Conservation (phyloP, 2,888 invertebrate species). For the Diarsia mendica region DNA sequence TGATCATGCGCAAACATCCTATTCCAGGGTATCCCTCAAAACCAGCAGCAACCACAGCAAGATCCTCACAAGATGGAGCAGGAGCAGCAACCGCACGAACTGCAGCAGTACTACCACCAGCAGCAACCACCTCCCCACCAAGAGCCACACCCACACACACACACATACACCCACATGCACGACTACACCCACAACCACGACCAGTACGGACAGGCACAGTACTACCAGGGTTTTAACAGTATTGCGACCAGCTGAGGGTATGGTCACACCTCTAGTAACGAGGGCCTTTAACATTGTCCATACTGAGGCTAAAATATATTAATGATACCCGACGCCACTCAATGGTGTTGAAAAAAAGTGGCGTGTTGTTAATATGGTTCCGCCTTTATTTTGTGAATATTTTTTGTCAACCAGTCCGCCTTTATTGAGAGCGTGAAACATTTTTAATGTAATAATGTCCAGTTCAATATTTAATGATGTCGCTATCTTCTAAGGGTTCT, state of each 20-base stretch:
- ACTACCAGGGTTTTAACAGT: slow-evolving; percentile 75
- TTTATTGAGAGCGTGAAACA: slow-evolving; percentile 42
- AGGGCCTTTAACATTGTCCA: slow-evolving; percentile 44
- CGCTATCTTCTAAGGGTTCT: slow-evolving; percentile 32
- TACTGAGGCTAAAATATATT: slow-evolving; percentile 2
- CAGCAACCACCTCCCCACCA: slow-evolving; percentile 71
- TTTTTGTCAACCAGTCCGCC: slow-evolving; percentile 47
- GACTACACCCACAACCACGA: slow-evolving; percentile 61
- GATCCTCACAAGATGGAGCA: slow-evolving; percentile 69
- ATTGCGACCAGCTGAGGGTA: slow-evolving; percentile 80
- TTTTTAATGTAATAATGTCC: slow-evolving; percentile 22
- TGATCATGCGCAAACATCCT: not conserved
- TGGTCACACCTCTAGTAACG: slow-evolving; percentile 49
- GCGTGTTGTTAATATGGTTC: slow-evolving; percentile 12
- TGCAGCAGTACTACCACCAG: slow-evolving; percentile 80
- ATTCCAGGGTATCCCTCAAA: slow-evolving; percentile 44
- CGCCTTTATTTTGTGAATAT: slow-evolving; percentile 33
- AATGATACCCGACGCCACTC: not conserved
- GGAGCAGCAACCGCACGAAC: slow-evolving; percentile 65
- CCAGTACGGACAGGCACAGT: slow-evolving; percentile 74
- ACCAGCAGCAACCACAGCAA: slow-evolving; percentile 68
- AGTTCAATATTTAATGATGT: slow-evolving; percentile 45
- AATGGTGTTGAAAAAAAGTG: not conserved
- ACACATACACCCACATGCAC: slow-evolving; percentile 43
- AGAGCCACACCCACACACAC: slow-evolving; percentile 35